Percentiles rank a stretch among this genome's conserved stretches.
Conservation (phyloP, 1,140 invertebrate genomes). For the Adelges cooleyi region DNA sequence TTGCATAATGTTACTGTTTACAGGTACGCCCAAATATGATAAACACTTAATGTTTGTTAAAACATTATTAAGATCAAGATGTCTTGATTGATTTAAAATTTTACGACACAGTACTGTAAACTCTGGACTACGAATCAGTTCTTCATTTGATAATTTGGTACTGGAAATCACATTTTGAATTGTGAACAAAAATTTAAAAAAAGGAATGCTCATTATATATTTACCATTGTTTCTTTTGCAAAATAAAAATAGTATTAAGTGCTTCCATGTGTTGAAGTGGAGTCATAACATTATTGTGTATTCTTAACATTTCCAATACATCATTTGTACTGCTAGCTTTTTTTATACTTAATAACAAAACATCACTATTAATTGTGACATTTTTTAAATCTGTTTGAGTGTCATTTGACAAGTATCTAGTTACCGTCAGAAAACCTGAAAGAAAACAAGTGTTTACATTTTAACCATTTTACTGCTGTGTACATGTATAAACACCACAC, state of each 20-base stretch:
- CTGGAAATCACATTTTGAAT: slow-evolving; percentile 30
- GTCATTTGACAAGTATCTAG: background rate
- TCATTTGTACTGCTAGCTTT: slow-evolving; percentile 15
- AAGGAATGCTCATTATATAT: background rate
- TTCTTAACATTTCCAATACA: slow-evolving; percentile 25
- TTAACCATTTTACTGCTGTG: no score
- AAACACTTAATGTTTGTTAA: slow-evolving; percentile 47
- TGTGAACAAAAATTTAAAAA: slow-evolving; percentile 22
- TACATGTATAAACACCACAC: no score
- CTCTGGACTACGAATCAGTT: slow-evolving; percentile 35
- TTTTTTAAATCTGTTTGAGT: background rate
- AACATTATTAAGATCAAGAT: slow-evolving; percentile 42
- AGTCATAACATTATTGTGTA: slow-evolving; percentile 31
- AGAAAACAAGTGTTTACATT: background rate
- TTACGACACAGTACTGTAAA: slow-evolving; percentile 41
- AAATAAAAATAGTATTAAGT: slow-evolving; percentile 17
- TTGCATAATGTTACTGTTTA: slow-evolving; percentile 45
- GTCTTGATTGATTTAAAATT: slow-evolving; percentile 43
- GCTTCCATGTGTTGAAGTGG: slow-evolving; percentile 29
- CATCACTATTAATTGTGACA: background rate
- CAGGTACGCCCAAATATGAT: slow-evolving; percentile 43
- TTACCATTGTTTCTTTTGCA: slow-evolving; percentile 28
- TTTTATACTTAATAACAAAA: slow-evolving; percentile 26
- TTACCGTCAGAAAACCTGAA: background rate
- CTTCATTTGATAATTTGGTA: slow-evolving; percentile 31